Evolutionary conservation across 1,140 invertebrate species (phyloP), one percentile per base, ranked within the genome.

Genomic region (Brachionus manjavacas): DNA sequence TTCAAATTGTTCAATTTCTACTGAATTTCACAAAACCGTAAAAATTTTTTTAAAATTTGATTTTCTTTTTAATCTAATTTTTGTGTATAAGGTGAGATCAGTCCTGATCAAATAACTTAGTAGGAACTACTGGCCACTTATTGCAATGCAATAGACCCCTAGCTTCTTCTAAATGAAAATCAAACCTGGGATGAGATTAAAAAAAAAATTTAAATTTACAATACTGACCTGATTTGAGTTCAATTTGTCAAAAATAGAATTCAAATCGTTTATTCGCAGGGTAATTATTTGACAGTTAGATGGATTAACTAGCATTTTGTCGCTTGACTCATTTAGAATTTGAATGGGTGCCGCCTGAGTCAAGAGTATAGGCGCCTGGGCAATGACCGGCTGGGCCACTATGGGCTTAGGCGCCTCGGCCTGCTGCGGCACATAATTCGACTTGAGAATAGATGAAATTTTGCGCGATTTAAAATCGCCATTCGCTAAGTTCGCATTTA

Each of bases 401-500:
- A 3, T 49, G 4, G 66, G 20, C 16, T 60, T 60, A 7, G 52
- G 20, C 52, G 20, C 20, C 39, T 41, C 68, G 31, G 68, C 31
- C 4, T 49, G 72, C 25, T 49, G 66, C 25, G 39, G 41, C 41
- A 14, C 41, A 25, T 49, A 76, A 76, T 52, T 76, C 3, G 72
- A 76, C 20, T 76, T 76, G 7, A 76, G 20, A 25, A 76, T 76
- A 25, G 72, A 76, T 14, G 72, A 76, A 14, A 76, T 76, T 49
- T 76, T 76, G 20, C 46, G 41, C 8, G 72, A 76, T 76, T 76
- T 76, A 76, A 76, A 76, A 46, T 76, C 72, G 16, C 46, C 25
- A 76, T 72, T 72, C 3, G n/a, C 7, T 20, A 72, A 20, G 31
- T 20, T 72, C 7, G 41, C 72, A 49, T 76, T 72, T 16, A 72